Conservation (phyloP, 2,888 invertebrate species). For the Drosophila demipolita region DNA sequence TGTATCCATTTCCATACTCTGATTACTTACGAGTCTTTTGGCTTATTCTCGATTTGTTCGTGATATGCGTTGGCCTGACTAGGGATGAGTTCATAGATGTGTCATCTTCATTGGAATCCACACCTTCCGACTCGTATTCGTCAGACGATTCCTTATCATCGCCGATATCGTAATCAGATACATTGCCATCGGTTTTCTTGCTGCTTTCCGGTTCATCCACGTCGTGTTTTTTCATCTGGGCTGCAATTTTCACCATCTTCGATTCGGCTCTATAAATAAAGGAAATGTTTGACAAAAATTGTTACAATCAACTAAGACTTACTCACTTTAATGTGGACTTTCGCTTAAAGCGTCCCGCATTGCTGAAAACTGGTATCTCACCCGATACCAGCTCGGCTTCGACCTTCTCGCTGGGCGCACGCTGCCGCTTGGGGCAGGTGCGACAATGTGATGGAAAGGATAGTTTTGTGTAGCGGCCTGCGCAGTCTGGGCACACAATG, state of each 20-base stretch:
- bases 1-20: not conserved
- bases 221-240: constrained; percentile 32
- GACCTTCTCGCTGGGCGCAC: not conserved
- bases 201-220: not conserved
- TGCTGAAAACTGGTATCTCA: constrained; percentile 57
- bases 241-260: constrained; percentile 74
- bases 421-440: constrained; percentile 50
- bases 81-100: not conserved
- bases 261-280: constrained; percentile 76
- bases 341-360: constrained; percentile 81
- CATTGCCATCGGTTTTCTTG: constrained; percentile 61
- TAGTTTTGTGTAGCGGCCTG: constrained; percentile 54
- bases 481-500: constrained; percentile 74
- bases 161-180: constrained; percentile 70
- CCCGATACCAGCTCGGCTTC: not conserved
- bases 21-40: constrained; percentile 24
- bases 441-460: constrained; percentile 63
- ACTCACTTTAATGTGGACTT: constrained; percentile 80
- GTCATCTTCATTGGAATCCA: constrained; percentile 59
- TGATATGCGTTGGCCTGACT: not conserved
- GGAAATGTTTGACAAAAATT: not conserved
- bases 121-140: constrained; percentile 65
- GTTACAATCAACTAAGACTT: not conserved
- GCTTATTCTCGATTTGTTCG: constrained; percentile 3
- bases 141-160: constrained; percentile 65